A percentile compares a stretch with the other conserved stretches of the same genome.
These are phyloP conservation scores for Triplophysa rosa DNA, from an alignment of 2,113 vertebrate genomes.

Conservation along the genomic window DNA sequence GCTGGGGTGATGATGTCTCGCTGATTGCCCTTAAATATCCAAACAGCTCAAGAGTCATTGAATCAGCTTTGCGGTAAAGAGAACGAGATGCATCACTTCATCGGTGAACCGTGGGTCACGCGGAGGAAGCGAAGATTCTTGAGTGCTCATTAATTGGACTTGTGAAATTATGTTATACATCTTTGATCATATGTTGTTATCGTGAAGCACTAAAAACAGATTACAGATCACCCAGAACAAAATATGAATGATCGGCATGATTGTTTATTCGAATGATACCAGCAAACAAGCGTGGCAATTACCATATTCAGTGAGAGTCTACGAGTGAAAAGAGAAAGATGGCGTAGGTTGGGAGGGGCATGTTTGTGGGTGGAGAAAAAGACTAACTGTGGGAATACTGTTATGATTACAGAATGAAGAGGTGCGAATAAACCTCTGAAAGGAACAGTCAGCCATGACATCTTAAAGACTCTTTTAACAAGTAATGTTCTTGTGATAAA, in stretches of 20 bases:
- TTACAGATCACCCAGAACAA: neutral
- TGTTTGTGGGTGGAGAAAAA: neutral
- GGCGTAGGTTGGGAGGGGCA: neutral
- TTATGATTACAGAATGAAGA: slow-evolving; percentile 21
- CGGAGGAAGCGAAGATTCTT: neutral
- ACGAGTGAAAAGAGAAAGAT: neutral
- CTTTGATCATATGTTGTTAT: neutral
- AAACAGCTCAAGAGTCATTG: slow-evolving; percentile 48
- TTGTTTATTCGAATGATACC: neutral
- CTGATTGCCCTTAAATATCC: slow-evolving; percentile 48
- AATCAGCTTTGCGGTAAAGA: slow-evolving; percentile 36
- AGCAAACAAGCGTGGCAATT: slow-evolving; percentile 3
- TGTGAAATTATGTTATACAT: too few species aligned
- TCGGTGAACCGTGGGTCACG: slow-evolving; percentile 22
- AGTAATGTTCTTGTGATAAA: neutral
- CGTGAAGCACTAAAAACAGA: slow-evolving; percentile 14
- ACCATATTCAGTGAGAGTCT: neutral
- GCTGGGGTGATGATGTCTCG: slow-evolving; percentile 9
- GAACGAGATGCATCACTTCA: slow-evolving; percentile 18
- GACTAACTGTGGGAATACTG: neutral
- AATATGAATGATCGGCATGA: neutral
- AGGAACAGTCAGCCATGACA: neutral
- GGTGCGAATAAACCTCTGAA: slow-evolving; percentile 23
- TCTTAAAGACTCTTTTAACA: neutral
- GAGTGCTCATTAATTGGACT: neutral